Conservation (phyloP, 2,888 invertebrate genomes). For the Netelia inedita region DNA sequence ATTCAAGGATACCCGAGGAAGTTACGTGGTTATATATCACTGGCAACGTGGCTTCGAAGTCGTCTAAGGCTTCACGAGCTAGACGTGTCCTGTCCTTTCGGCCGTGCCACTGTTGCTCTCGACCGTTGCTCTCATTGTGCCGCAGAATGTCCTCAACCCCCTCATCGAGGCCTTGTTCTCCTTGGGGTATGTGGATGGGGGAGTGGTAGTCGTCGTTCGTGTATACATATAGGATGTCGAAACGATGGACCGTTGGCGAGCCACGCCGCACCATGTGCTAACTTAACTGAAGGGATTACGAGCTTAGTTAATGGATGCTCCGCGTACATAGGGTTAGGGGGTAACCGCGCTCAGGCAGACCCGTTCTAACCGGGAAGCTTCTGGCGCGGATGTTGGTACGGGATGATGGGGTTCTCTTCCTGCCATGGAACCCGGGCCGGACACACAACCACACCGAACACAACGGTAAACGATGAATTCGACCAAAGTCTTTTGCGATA, state of each 20-base stretch:
- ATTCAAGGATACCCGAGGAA: neutral
- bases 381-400: constrained; percentile 48
- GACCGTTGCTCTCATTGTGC: constrained; percentile 12
- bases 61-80: neutral
- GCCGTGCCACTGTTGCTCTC: constrained; percentile 1
- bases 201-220: neutral
- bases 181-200: neutral
- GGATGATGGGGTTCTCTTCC: constrained; percentile 34
- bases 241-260: constrained; percentile 77
- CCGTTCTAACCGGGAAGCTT: constrained; percentile 52
- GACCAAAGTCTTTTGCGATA: constrained; percentile 78
- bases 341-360: neutral
- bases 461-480: constrained; percentile 78
- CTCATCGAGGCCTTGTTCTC: constrained; percentile 9
- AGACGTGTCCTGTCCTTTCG: neutral
- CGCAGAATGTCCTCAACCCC: constrained; percentile 10
- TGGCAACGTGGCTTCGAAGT: neutral
- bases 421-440: constrained; percentile 33
- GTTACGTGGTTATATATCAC: constrained; percentile 9
- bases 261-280: constrained; percentile 82
- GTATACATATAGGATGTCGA: constrained; percentile 11
- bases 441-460: constrained; percentile 61
- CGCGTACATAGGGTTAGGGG: constrained; percentile 73
- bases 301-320: constrained; percentile 84
- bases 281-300: constrained; percentile 84